These are phyloP conservation scores for Ypsolopha scabrella DNA, from an alignment of 2,888 invertebrate genomes.

Conservation along the genomic window DNA sequence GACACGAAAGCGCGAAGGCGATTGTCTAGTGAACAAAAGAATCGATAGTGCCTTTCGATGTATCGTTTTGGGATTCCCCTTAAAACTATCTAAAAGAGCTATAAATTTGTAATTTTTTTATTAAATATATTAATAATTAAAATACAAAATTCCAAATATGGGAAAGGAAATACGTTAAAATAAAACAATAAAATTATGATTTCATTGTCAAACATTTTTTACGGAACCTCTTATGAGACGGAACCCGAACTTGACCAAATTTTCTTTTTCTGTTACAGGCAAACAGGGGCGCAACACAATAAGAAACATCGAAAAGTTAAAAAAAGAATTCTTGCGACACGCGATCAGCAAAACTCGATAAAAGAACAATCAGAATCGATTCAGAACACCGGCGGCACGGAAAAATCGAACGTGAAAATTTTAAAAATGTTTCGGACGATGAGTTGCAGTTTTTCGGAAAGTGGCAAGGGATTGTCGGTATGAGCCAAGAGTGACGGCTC, in stretches of 20 bases:
- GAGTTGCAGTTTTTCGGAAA: neutral
- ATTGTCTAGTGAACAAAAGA: constrained; percentile 57
- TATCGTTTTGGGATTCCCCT: constrained; percentile 14
- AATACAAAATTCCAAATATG: too few relatives aligned
- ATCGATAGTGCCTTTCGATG: constrained; percentile 56
- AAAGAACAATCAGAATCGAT: constrained; percentile 37
- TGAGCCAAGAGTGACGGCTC: constrained; percentile 45
- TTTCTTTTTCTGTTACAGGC: constrained; percentile 55
- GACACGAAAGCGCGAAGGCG: constrained; percentile 59
- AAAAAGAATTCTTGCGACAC: constrained; percentile 25
- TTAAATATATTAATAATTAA: too few relatives aligned
- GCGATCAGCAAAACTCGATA: constrained; percentile 22
- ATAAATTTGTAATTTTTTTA: too few relatives aligned
- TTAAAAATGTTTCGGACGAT: neutral
- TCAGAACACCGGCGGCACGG: constrained; percentile 6
- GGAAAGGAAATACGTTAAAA: too few relatives aligned
- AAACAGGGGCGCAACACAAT: constrained; percentile 37
- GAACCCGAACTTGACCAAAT: neutral
- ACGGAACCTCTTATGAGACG: neutral
- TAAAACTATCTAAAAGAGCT: too few relatives aligned
- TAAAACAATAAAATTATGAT: too few relatives aligned
- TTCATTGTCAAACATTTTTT: neutral
- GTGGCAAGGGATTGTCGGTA: constrained; percentile 24
- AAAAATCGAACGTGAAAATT: constrained; percentile 1
- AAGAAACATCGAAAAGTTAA: constrained; percentile 31